Base-by-base conservation (phyloP, 2,113 vertebrate genomes). In the Cochlearius cochlearius region DNA sequence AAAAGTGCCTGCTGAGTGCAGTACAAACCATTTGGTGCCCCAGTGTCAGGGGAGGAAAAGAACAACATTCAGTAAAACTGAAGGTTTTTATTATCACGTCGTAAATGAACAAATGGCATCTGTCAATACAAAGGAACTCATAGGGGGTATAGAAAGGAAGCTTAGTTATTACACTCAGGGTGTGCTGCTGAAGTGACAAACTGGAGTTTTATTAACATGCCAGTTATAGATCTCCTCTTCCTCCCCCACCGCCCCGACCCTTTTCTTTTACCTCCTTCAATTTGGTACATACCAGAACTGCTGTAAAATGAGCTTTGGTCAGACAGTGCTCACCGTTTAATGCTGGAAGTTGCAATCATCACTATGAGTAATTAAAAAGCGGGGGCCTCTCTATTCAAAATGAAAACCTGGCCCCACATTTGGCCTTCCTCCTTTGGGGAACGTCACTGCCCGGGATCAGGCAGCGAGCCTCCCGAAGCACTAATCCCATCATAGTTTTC, bases 41-140 rank as follows among this genome's bases (percentile, higher is more conserved):
- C 97, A 97, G 95, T 96, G 97, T 97, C 98, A 97, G 97, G 96
- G 92, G 95, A 98, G 97, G 97, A 94, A 97, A 98, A 97, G 97
- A 97, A 94, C 94, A 98, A 97, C 98, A 97, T 96, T 96, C 97
- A 98, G 92, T 67, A 55, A 96, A 96, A 92, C 98, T 97, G 98
- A 98, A 98, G 98, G 98, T 98, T 98, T 98, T 98, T 98, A 98
- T 98, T 98, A 98, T 98, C 98, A 98, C 98, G 3, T 98, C 97
- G 98, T 98, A 98, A 98, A 98, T 88, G 98, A 97, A 98, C 98
- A 98, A 98, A 98, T 98, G 98, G 98, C 98, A 97, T 98, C 98
- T 98, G 98, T 98, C 98, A 98, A 98, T 98, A 98, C 98, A 98
- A 98, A 98, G 98, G 79, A 92, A 47, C 96, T 96, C 96, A 39